Conservation (phyloP, 2,888 invertebrate species). For the Oeneis ivallda region DNA sequence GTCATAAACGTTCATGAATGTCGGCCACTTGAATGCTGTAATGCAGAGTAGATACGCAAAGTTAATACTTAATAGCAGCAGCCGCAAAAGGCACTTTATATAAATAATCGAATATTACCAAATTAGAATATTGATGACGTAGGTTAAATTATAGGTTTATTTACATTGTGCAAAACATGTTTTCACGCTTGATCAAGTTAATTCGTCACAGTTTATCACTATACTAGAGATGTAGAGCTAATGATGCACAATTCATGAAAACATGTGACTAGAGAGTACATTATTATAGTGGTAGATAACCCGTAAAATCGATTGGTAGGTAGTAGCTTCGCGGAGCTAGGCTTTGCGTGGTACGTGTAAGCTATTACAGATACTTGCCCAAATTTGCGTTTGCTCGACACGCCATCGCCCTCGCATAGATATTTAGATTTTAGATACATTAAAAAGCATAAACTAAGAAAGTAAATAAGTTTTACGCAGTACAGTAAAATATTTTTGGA, state of each 20-base stretch:
- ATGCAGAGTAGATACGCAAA: too few species aligned
- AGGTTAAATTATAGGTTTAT: constrained; percentile 50
- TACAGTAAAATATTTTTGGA: constrained; percentile 23
- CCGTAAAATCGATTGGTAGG: constrained; percentile 68
- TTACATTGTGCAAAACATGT: constrained; percentile 70
- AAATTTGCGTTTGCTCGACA: constrained; percentile 67
- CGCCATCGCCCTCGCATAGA: constrained; percentile 42
- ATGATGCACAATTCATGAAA: constrained; percentile 57
- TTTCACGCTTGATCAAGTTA: constrained; percentile 52
- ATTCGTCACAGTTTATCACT: constrained; percentile 23
- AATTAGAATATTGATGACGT: constrained; percentile 12
- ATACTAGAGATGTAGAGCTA: constrained; percentile 18
- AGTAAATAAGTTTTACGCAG: constrained; percentile 29
- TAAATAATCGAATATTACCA: neutral
- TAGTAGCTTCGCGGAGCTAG: constrained; percentile 76
- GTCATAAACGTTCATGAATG: constrained; percentile 41
- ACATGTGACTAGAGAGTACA: constrained; percentile 59
- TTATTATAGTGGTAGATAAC: constrained; percentile 61
- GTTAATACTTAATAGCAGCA: too few species aligned
- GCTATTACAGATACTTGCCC: constrained; percentile 78
- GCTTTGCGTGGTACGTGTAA: constrained; percentile 81
- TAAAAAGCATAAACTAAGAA: constrained; percentile 33
- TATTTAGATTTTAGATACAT: constrained; percentile 9
- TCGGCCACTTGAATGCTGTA: neutral
- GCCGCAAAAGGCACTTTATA: too few species aligned